Conservation (phyloP, 2,888 invertebrate genomes). For the Lepeophtheirus nordmannii region DNA sequence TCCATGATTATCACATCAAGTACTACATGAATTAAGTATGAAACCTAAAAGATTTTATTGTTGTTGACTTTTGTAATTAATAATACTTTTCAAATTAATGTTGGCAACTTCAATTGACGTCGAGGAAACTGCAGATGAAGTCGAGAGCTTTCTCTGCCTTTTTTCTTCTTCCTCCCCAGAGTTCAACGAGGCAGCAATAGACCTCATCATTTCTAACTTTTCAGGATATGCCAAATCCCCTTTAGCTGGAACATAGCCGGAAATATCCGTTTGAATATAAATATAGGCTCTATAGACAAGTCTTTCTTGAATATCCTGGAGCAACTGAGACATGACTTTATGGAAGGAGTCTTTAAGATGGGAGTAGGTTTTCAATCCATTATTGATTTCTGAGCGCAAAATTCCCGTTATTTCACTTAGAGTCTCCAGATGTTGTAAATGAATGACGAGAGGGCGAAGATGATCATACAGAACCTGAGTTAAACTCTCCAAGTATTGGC, state of each 20-base stretch:
- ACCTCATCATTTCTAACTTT: conserved; percentile 95
- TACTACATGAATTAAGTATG: too few relatives aligned
- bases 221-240: conserved; percentile 97
- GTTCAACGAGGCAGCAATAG: conserved; percentile 30
- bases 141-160: conserved; percentile 9
- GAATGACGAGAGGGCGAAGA: conserved; percentile 79
- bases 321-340: conserved; percentile 56
- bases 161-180: too few relatives aligned
- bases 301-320: conserved; percentile 89
- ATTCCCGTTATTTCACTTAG: conserved; percentile 90
- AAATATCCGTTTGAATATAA: conserved; percentile 78
- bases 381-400: conserved; percentile 47
- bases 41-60: too few relatives aligned
- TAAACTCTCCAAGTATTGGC: conserved; percentile 57
- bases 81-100: conserved; percentile 11
- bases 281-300: conserved; percentile 87
- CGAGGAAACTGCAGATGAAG: conserved; percentile 9
- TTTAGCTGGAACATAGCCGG: conserved; percentile 57
- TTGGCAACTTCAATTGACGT: conserved; percentile 12
- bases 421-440: conserved; percentile 92
- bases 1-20: too few relatives aligned
- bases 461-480: conserved; percentile 81
- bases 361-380: conserved; percentile 19
- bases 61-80: too few relatives aligned
- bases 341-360: conserved; percentile 49